Conservation (phyloP, 2,797 vertebrate species). For the Tokudaia muenninki region DNA sequence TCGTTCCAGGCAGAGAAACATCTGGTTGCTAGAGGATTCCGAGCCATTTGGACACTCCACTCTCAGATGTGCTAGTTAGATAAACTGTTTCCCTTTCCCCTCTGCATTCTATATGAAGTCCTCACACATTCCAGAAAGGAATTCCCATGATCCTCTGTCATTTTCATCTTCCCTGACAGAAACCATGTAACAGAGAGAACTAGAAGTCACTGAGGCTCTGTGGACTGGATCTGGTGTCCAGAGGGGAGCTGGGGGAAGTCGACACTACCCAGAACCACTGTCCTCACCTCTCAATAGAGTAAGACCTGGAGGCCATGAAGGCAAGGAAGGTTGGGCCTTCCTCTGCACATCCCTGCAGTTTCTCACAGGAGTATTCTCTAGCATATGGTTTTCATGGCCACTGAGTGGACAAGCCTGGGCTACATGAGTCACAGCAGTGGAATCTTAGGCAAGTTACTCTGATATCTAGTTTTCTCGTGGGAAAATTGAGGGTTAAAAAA, state of each 20-base stretch:
- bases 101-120: background rate
- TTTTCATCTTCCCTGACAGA: background rate
- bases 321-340: background rate
- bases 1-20: constrained; percentile 33
- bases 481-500: constrained; percentile 59
- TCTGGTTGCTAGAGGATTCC: constrained; percentile 6
- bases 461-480: constrained; percentile 20
- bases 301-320: background rate
- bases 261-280: background rate
- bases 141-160: background rate
- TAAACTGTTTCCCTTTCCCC: background rate
- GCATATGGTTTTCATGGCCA: fast-evolving
- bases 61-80: background rate
- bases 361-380: background rate
- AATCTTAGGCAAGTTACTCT: background rate
- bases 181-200: background rate
- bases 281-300: background rate
- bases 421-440: background rate
- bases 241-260: background rate
- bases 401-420: background rate
- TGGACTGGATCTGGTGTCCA: background rate
- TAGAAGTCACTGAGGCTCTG: background rate
- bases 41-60: background rate
- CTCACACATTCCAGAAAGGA: constrained; percentile 8
- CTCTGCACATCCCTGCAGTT: background rate